A percentile compares a stretch with the other conserved stretches of the same genome.
phyloP scores from a whole-genome alignment of 2,113 vertebrate species.

The Podilymbus podiceps region DNA sequence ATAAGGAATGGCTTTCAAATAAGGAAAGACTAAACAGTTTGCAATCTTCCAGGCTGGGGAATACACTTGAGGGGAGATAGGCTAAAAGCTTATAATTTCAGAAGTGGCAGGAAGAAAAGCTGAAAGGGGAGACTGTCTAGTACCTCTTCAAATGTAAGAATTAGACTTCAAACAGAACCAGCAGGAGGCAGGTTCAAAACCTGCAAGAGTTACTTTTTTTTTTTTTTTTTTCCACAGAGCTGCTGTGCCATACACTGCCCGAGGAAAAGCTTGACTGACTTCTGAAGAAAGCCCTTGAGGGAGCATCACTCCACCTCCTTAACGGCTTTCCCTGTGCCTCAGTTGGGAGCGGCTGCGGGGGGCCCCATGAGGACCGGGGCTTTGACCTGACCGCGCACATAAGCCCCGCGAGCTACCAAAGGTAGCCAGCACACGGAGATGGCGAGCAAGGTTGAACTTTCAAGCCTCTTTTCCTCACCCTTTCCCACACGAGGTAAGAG shows the following conservation, averaged over 20 bases:
- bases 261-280: neutral
- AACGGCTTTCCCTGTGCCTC: neutral
- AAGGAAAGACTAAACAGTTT: neutral
- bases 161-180: neutral
- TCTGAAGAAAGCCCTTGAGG: neutral
- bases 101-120: neutral
- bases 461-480: neutral
- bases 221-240: neutral
- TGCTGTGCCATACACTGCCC: neutral
- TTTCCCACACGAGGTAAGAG: neutral
- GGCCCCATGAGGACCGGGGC: neutral
- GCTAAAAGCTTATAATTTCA: neutral
- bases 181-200: neutral
- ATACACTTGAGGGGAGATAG: fast-evolving
- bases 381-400: fast-evolving
- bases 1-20: neutral
- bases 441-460: neutral
- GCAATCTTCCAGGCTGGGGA: neutral
- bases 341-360: neutral
- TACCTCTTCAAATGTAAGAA: neutral
- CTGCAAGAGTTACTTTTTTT: no score
- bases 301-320: neutral
- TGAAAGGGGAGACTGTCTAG: fast-evolving
- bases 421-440: neutral
- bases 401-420: neutral